phyloP scores from a whole-genome alignment of 2,113 vertebrate genomes.

The Eulacestoma nigropectus region DNA sequence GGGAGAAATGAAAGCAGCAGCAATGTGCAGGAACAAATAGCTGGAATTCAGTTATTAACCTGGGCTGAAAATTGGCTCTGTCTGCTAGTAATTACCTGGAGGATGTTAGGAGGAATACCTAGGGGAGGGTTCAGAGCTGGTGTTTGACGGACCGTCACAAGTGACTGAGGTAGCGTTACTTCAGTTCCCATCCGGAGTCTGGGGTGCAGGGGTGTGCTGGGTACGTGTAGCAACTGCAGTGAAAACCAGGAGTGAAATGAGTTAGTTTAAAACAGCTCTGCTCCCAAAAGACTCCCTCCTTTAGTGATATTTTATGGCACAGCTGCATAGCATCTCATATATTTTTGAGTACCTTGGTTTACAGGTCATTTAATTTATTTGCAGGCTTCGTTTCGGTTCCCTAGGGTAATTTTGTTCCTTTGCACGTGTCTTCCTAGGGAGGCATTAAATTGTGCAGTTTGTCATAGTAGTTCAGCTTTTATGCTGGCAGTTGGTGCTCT shows the following conservation, averaged over 20 bases:
- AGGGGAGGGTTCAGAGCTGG: neutral
- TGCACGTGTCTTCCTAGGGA: conserved; percentile 14
- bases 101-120: neutral
- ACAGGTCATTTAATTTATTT: conserved; percentile 57
- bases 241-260: neutral
- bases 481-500: conserved; percentile 35
- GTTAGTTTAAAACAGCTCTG: neutral
- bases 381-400: neutral
- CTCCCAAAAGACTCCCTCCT: neutral
- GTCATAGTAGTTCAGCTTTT: conserved; percentile 56
- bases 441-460: conserved; percentile 41
- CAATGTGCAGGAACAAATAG: neutral
- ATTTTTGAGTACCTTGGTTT: conserved; percentile 52
- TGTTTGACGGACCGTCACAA: neutral
- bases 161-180: neutral
- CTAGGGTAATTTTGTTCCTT: conserved; percentile 5
- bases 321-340: conserved; percentile 21
- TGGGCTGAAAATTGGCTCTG: neutral
- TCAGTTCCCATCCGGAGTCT: neutral
- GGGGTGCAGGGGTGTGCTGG: neutral
- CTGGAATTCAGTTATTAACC: conserved; percentile 20
- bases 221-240: neutral
- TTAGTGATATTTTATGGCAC: neutral
- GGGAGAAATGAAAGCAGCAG: conserved; percentile 5
- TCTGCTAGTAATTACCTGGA: neutral